Conservation (phyloP, 2,113 vertebrate genomes). For the Ceyx cyanopectus region DNA sequence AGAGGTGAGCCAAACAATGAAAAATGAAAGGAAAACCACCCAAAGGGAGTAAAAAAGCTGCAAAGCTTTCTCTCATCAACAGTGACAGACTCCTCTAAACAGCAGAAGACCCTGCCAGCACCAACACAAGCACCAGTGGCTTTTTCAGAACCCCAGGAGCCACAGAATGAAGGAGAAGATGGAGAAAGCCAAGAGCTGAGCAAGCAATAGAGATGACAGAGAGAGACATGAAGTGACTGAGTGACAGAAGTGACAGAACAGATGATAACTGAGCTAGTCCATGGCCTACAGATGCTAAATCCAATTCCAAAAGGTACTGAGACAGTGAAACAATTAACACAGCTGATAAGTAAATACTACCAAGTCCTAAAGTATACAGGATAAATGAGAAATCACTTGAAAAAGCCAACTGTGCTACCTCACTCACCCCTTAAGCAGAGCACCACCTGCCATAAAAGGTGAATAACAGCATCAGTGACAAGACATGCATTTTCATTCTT, state of each 20-base stretch:
- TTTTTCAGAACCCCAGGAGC: not conserved
- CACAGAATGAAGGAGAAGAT: not conserved
- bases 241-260: not conserved
- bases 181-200: not conserved
- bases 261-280: not conserved
- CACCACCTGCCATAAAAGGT: not conserved
- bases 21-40: not conserved
- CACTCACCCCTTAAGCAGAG: not conserved
- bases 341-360: not conserved
- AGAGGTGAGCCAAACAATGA: not conserved
- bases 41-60: not conserved
- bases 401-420: not conserved
- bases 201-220: not conserved
- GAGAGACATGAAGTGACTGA: not conserved
- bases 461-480: not conserved
- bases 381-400: not conserved
- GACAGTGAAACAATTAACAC: not conserved
- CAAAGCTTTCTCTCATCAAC: not conserved
- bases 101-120: not conserved
- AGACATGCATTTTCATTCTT: not conserved
- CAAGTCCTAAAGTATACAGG: not conserved
- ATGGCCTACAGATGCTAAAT: not conserved
- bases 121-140: not conserved
- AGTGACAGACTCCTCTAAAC: not conserved
- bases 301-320: not conserved